Evolutionary conservation across 2,888 invertebrate species (phyloP).

Genomic region (Ophraella communa): DNA sequence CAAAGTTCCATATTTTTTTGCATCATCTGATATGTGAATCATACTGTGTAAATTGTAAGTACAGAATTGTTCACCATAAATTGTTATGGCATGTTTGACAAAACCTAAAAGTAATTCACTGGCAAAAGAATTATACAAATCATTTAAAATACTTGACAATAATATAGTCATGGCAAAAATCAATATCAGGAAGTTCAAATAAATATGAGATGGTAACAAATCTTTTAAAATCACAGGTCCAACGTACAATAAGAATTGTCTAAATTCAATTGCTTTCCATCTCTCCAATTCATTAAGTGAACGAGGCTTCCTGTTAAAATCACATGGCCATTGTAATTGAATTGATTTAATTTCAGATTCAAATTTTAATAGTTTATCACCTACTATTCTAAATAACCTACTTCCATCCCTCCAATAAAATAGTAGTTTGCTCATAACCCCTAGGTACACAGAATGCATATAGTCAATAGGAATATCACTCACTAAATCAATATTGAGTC

Average conservation of each 20-base stretch:
- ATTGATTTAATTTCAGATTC: constrained; percentile 4
- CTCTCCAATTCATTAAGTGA: background rate
- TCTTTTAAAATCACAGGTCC: constrained; percentile 6
- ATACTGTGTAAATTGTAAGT: constrained; percentile 24
- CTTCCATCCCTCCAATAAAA: constrained; percentile 39
- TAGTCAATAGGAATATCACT: constrained; percentile 38
- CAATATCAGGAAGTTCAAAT: constrained; percentile 9
- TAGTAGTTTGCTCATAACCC: constrained; percentile 39
- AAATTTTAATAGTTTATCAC: constrained; percentile 9
- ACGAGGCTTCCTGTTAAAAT: constrained; percentile 9
- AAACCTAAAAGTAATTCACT: constrained; percentile 27
- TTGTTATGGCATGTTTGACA: constrained; percentile 14
- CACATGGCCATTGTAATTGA: constrained; percentile 3
- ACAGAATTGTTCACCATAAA: constrained; percentile 30
- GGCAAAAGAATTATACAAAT: constrained; percentile 33
- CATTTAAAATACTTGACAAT: background rate
- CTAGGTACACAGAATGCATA: constrained; percentile 41
- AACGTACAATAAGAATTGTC: constrained; percentile 11
- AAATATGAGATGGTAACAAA: background rate
- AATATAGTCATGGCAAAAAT: constrained; percentile 3
- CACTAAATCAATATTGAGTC: constrained; percentile 33
- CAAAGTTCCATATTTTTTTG: constrained; percentile 22
- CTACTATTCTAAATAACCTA: constrained; percentile 24
- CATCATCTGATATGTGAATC: constrained; percentile 29
- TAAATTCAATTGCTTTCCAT: constrained; percentile 7